A percentile compares a stretch with the other conserved stretches of the same genome.
These are phyloP conservation scores for Naja naja DNA, from an alignment of 2,113 vertebrate genomes.

Conservation along the genomic window DNA sequence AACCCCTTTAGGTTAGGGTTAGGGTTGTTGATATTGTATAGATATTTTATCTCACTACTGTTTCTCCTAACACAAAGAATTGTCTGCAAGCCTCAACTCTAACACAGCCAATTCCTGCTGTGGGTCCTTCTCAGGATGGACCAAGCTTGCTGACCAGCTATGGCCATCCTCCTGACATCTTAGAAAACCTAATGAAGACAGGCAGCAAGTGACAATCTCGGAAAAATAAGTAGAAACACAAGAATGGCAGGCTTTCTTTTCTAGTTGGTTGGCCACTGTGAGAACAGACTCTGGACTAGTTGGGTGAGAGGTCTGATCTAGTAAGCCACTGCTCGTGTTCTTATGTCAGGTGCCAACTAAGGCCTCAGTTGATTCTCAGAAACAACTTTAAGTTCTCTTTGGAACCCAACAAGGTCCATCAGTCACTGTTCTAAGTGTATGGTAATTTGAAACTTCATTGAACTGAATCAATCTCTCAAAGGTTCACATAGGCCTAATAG, in stretches of 20 bases:
- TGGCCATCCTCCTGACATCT: not conserved
- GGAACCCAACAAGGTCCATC: not conserved
- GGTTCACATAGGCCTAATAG: not conserved
- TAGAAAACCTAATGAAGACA: not conserved
- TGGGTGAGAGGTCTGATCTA: not conserved
- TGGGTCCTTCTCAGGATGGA: not conserved
- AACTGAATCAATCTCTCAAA: not conserved
- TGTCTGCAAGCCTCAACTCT: not conserved
- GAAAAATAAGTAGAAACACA: not conserved
- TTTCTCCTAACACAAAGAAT: not conserved
- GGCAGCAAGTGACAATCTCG: not conserved
- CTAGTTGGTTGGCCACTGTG: not conserved
- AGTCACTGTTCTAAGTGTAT: not conserved
- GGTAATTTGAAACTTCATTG: not conserved
- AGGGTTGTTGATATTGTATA: not conserved
- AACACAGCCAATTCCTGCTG: not conserved
- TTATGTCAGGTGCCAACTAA: not conserved
- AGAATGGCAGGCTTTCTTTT: not conserved
- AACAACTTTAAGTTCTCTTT: not conserved
- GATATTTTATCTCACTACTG: not conserved
- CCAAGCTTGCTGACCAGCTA: not conserved
- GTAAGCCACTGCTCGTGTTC: not conserved
- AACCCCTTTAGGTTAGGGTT: not conserved
- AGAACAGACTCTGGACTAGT: not conserved
- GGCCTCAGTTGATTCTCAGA: not conserved